A percentile compares a stretch with the other conserved stretches of the same genome.
Evolutionary conservation across 1,140 invertebrate genomes (phyloP).

Genomic region (Branchinecta lynchi): DNA sequence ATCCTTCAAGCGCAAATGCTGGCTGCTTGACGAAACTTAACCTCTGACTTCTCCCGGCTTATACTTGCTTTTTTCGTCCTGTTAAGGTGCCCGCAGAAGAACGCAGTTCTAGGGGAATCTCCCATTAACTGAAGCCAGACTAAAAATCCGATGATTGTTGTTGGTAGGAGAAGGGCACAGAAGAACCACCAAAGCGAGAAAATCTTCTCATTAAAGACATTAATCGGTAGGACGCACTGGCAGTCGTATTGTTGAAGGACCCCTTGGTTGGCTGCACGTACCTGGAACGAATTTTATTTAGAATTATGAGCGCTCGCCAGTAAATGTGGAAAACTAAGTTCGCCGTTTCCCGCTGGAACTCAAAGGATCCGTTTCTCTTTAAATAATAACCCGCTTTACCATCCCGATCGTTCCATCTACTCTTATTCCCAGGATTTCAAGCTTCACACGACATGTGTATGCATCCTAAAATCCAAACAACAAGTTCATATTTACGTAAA

Average conservation of each 20-base stretch:
- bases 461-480: too few species aligned
- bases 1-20: too few species aligned
- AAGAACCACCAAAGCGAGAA: conserved; percentile 36
- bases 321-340: not conserved
- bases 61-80: conserved; percentile 25
- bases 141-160: conserved; percentile 30
- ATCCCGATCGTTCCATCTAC: too few species aligned
- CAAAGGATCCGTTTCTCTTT: too few species aligned
- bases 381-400: too few species aligned
- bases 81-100: conserved; percentile 31
- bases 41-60: too few species aligned
- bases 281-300: conserved; percentile 11
- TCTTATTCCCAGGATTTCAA: too few species aligned
- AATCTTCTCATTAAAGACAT: conserved; percentile 41
- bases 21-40: too few species aligned
- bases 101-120: conserved; percentile 29
- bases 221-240: conserved; percentile 39
- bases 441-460: too few species aligned
- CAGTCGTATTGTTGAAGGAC: conserved; percentile 32
- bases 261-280: conserved; percentile 30
- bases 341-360: too few species aligned
- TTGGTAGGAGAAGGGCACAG: conserved; percentile 30
- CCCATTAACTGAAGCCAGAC: conserved; percentile 33
- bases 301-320: too few species aligned
- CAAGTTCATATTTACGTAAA: too few species aligned